Evolutionary conservation across 2,888 invertebrate species (phyloP).

Genomic region (Eustalomyia histrio): DNA sequence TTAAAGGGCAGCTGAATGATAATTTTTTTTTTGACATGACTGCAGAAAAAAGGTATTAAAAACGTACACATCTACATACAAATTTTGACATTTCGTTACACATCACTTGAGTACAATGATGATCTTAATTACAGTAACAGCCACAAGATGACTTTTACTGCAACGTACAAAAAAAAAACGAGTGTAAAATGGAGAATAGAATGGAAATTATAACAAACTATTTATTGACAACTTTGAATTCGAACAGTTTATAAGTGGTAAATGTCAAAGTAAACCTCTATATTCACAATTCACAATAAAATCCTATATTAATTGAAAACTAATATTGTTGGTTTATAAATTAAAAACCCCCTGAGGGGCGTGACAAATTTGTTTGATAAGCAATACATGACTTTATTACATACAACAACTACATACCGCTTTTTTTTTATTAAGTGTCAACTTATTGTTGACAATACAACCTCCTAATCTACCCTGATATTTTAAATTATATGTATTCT

Average conservation of each 20-base stretch:
- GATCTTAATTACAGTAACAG: conserved; percentile 60
- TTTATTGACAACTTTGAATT: background rate
- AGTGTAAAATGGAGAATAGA: conserved; percentile 65
- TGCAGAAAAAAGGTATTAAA: conserved; percentile 55
- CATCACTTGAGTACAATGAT: conserved; percentile 59
- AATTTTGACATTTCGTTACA: conserved; percentile 64
- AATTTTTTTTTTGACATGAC: conserved; percentile 48
- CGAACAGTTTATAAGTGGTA: background rate
- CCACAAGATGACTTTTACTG: conserved; percentile 34
- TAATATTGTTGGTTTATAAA: conserved; percentile 28
- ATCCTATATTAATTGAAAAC: conserved; percentile 69
- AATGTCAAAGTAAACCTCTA: background rate
- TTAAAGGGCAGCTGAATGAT: conserved; percentile 71
- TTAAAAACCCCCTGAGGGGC: conserved; percentile 70
- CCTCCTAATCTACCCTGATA: conserved; percentile 57
- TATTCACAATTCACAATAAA: conserved; percentile 58
- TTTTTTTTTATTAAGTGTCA: conserved; percentile 55
- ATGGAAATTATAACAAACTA: background rate
- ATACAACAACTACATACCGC: conserved; percentile 34
- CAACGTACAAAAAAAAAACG: background rate
- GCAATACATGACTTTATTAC: conserved; percentile 61
- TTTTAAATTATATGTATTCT: conserved; percentile 17
- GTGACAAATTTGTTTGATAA: conserved; percentile 72
- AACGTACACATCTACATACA: conserved; percentile 19
- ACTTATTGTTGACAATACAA: conserved; percentile 61